A percentile compares a stretch with the other conserved stretches of the same genome.
Evolutionary conservation across 2,113 vertebrate species (phyloP).

Genomic region (Alosa alosa): DNA sequence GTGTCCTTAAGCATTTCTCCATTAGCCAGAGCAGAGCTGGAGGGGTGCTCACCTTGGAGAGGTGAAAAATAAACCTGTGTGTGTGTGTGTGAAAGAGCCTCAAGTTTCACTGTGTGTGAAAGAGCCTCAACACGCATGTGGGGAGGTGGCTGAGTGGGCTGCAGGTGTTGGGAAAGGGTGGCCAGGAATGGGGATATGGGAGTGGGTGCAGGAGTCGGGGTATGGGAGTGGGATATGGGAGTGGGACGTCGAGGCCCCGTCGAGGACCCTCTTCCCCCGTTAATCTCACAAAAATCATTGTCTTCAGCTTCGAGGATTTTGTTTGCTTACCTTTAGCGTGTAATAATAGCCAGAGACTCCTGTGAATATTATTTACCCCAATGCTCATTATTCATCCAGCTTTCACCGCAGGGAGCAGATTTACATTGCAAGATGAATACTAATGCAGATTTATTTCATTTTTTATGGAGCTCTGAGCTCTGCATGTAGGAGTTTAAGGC

Average conservation of each 20-base stretch:
- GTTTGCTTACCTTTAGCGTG: slow-evolving; percentile 51
- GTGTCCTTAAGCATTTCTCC: background rate
- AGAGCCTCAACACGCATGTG: slow-evolving; percentile 28
- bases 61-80: slow-evolving; percentile 1
- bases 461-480: background rate
- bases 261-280: slow-evolving; percentile 18
- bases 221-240: background rate
- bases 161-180: too few relatives aligned
- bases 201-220: too few relatives aligned
- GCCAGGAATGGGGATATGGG: background rate
- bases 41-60: slow-evolving; percentile 20
- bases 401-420: slow-evolving; percentile 41
- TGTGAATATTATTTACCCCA: slow-evolving; percentile 50
- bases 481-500: background rate
- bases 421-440: slow-evolving; percentile 40
- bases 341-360: slow-evolving; percentile 43
- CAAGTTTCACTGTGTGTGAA: slow-evolving; percentile 8
- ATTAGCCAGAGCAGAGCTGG: background rate
- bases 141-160: background rate
- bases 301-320: slow-evolving; percentile 49
- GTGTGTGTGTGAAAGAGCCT: background rate
- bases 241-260: background rate
- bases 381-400: slow-evolving; percentile 54
- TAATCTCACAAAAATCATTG: slow-evolving; percentile 37
- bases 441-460: slow-evolving; percentile 39